These are phyloP conservation scores for Minunthozetes semirufus DNA, from an alignment of 2,888 invertebrate genomes.

Conservation along the genomic window DNA sequence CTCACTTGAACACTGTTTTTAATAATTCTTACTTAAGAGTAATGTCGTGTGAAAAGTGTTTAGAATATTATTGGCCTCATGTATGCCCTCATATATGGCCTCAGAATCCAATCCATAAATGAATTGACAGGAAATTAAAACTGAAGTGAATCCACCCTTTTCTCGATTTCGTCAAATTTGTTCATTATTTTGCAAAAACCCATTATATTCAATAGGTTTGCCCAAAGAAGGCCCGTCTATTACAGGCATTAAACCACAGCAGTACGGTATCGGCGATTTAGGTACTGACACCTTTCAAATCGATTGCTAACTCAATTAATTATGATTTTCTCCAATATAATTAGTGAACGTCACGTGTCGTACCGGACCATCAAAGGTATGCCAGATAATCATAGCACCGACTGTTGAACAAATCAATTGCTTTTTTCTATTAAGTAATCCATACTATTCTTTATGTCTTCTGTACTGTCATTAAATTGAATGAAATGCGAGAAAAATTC, in stretches of 20 bases:
- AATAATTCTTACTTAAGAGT: constrained; percentile 22
- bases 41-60: constrained; percentile 15
- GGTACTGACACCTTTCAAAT: constrained; percentile 26
- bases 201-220: constrained; percentile 36
- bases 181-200: neutral
- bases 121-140: constrained; percentile 27
- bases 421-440: neutral
- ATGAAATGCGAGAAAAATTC: constrained; percentile 15
- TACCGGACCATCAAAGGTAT: constrained; percentile 41
- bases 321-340: neutral
- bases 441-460: neutral
- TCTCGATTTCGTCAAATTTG: neutral
- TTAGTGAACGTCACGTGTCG: constrained; percentile 41
- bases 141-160: constrained; percentile 9
- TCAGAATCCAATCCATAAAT: neutral
- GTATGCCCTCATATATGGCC: neutral
- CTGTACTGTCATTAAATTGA: neutral
- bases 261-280: constrained; percentile 41
- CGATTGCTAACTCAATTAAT: neutral
- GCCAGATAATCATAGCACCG: neutral
- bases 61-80: neutral
- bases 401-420: neutral
- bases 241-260: constrained; percentile 39
- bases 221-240: constrained; percentile 42
- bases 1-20: constrained; percentile 19